Evolutionary conservation across 1,140 invertebrate genomes (phyloP), one percentile per base, ranked within the genome.

Genomic region (Musca domestica): DNA sequence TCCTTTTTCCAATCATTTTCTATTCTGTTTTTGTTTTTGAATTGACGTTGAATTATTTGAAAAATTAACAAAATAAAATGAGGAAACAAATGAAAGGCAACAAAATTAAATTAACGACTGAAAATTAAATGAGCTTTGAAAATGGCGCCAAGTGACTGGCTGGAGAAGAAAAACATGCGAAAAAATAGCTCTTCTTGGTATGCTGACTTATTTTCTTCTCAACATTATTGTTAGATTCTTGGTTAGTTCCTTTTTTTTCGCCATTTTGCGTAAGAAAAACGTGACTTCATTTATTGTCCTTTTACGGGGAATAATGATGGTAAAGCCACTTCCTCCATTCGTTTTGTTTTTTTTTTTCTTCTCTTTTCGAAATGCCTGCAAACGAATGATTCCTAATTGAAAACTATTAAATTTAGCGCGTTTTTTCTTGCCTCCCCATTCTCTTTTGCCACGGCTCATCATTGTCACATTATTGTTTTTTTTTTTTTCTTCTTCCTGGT

Each of bases 311-410:
- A 30, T 30, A 10, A 61, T 61, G 27, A 61, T 61, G 56, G 56
- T 27, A 61, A 41, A 61, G 56, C 27, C 56, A 61, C 56, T 61
- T 61, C 56, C 56, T 61, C 15, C 14, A 4, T 4, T 30, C 9
- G 3, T 4, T 3, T 30, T 17, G 22, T 71, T 75, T 71, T 74
- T 41, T 12, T 12, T 41, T 12, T 41, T 5, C 6, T 5, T 41
- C 12, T 41, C 10, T 41, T 41, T 41, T 41, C 34, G 34, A 41
- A 78, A 74, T 74, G 77, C 72, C 77, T 79, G 77, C 77, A 79
- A 79, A 79, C 77, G 77, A 70, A 70, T 70, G 69, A 79, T 79
- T 78, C 77, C 77, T 79, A 79, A 79, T 79, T 79, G 77, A 79
- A 79, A 79, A 79, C 77, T 79, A 79, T 79, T 79, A 79, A 79